Evolutionary conservation across 2,888 invertebrate genomes (phyloP), one percentile per base, ranked within the genome.

Genomic region (Drosophila birchii): DNA sequence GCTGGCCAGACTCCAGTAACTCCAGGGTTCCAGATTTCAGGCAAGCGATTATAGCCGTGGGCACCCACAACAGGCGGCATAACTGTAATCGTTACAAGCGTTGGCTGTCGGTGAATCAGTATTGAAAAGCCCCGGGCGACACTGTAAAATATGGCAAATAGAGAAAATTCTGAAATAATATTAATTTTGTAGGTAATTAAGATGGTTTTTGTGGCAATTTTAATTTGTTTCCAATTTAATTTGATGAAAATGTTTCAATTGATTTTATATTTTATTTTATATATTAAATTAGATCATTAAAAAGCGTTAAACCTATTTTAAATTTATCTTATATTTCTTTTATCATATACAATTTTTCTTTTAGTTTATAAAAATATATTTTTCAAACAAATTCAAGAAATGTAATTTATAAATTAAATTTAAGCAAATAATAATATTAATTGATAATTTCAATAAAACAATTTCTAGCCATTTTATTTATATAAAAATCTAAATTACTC

Each of bases 81-180:
- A 88, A 90, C 90, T 90, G 90, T 88, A 90, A 87, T 88, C 59
- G 80, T 90, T 88, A 89, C 89, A 89, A 72, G 64, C 64, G 68
- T 64, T 64, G 64, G 67, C 26, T 43, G 64, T 49, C 49, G 20
- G 34, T 36, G 64, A 64, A 34, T 36, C 49, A 14, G 39, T 11
- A 32, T 38, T 29, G 57, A 34, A 38, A 36, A 63, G 38, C 20
- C 32, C 20, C 7, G 12, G n/a, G 8, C 12, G 29, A 29, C 36
- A 69, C 54, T 20, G 43, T 12, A 11, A 23, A 3, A 32, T 51
- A 20, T 20, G 18, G 5, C 1, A 34, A 32, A 20, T 18, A 0
- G 7, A 5, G 2, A 9, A 32, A 18, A 14, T 49, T 26, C 1
- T 7, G 3, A 26, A 12, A 2, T n/a, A 7, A 11, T 2, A 0